Conservation (phyloP, 2,113 vertebrate species). For the Tretioscincus oriximinensis region DNA sequence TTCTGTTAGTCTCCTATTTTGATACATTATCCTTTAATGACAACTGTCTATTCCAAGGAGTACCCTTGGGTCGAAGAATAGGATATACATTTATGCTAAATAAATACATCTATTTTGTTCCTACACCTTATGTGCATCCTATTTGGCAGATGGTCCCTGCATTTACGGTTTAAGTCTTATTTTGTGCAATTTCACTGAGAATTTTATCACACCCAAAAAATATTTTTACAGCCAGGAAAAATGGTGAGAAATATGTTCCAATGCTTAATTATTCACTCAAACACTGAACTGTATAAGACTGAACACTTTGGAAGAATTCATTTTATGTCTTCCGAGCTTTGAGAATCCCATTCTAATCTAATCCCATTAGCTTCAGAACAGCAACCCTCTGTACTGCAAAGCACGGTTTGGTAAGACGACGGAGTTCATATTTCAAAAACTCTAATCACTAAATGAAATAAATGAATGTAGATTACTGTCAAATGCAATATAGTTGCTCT, state of each 20-base stretch:
- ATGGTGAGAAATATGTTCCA: neutral
- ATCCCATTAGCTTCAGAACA: constrained; percentile 11
- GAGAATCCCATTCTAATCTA: neutral
- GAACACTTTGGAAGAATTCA: neutral
- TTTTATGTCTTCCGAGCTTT: neutral
- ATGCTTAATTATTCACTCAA: constrained; percentile 19
- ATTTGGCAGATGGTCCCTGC: neutral
- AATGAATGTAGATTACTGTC: constrained; percentile 21
- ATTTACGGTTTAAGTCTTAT: constrained; percentile 9
- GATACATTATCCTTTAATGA: neutral
- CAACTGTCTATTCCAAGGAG: neutral
- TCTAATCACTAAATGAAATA: constrained; percentile 18
- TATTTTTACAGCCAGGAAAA: constrained; percentile 15
- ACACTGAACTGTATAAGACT: neutral
- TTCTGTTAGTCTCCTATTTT: neutral
- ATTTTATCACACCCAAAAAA: neutral
- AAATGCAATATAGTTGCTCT: constrained; percentile 2
- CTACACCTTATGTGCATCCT: neutral
- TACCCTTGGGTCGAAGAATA: neutral
- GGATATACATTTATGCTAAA: neutral
- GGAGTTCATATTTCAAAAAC: neutral
- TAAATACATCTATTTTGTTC: neutral
- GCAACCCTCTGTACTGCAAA: neutral
- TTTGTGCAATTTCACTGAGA: constrained; percentile 2
- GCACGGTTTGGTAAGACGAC: neutral